Base-by-base conservation (phyloP, 2,888 invertebrate genomes). In the Diarsia dahlii region DNA sequence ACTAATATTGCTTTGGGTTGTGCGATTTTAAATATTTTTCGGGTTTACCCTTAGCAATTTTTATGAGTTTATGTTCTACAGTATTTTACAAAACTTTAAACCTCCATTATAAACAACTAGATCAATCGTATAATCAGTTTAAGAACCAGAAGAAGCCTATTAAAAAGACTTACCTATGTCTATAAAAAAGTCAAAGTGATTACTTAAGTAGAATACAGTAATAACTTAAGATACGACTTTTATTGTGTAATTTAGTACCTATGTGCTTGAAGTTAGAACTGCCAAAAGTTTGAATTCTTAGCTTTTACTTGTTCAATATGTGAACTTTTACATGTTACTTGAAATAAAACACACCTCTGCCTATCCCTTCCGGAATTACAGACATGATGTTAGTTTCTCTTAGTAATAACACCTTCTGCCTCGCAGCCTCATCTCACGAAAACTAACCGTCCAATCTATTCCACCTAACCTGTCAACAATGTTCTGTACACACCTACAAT, bases 1-100 rank as follows among this genome's bases (percentile, higher is more conserved):
- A 81, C 70, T 72, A 67, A 69, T 75, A 76, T 74, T 54, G 50
- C 69, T 71, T 56, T 39, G 65, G 71, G 71, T 82, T 62, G 13
- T 39, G 18, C 65, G 2, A 54, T 52, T 46, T 65, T 18, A 46
- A 20, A 8, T 20, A 46, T 45, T 62, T 62, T n/a, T 23, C n/a
- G 2, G 18, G 3, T 63, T n/a, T 62, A 39, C 2, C 39, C 62
- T 45, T 39, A 62, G 13, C 2, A 28, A 8, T 28, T 58, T 58
- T 58, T 63, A 63, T 45, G 10, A 45, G n/a, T 45, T 45, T 63
- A n/a, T 45, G n/a, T n/a, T n/a, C n/a, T n/a, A 45, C 0, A n/a
- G 15, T 8, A n/a, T n/a, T 5, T 62, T 39, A 39, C 39, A 5
- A 39, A 39, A 39, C 39, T 39, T 39, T 5, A 8, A 39, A 6